These are phyloP conservation scores for Epizoanthus ramosus DNA, from an alignment of 92 coral and sea anemone species.

Conservation along the genomic window DNA sequence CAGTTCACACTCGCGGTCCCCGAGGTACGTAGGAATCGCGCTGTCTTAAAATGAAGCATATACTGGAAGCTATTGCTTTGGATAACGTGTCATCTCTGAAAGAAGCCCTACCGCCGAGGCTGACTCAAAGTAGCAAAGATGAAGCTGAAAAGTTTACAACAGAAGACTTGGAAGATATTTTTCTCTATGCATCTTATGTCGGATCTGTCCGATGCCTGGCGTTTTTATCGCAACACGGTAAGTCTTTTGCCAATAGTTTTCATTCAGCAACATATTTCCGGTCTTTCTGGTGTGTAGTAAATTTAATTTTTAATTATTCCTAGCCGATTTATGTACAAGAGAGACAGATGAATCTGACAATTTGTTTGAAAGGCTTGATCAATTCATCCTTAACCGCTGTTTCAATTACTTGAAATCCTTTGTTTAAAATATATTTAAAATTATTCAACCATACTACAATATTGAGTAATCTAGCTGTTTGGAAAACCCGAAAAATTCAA, in stretches of 20 bases:
- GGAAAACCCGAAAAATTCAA: neutral
- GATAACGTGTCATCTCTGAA: neutral
- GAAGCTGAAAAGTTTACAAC: constrained; percentile 2
- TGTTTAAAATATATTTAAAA: neutral
- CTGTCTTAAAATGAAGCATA: neutral
- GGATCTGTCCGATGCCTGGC: constrained; percentile 20
- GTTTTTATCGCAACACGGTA: constrained; percentile 24
- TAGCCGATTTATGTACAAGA: neutral
- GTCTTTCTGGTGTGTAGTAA: neutral
- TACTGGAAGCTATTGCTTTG: neutral
- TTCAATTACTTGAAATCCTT: neutral
- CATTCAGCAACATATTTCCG: neutral
- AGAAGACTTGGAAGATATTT: constrained; percentile 32
- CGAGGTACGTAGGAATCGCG: neutral
- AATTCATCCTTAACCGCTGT: neutral
- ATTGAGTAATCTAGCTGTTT: neutral
- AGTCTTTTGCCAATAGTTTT: neutral
- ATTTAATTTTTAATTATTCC: neutral
- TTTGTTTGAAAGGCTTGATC: neutral
- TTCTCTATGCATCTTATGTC: constrained; percentile 12
- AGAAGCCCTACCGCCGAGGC: constrained; percentile 8
- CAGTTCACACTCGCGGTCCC: neutral
- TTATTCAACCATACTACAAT: neutral
- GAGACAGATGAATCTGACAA: neutral
- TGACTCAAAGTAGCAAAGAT: neutral